Evolutionary conservation across 1,140 invertebrate species (phyloP).

Genomic region (Megathymus violae): DNA sequence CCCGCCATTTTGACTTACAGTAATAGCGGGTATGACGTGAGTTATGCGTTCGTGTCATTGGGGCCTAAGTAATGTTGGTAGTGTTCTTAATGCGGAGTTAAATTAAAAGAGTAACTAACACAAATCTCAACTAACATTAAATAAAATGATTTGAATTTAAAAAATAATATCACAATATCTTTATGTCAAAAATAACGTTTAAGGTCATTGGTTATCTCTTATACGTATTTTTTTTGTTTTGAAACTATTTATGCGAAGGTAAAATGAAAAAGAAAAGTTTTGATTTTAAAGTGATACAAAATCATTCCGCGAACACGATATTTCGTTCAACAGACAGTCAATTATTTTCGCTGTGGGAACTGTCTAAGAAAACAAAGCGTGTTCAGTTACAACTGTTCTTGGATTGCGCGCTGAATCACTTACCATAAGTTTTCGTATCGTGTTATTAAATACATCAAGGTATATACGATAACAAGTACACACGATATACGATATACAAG

Average conservation of each 20-base stretch:
- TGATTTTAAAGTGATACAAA: conserved; percentile 61
- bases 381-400: conserved; percentile 75
- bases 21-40: conserved; percentile 77
- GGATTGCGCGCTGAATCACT: conserved; percentile 53
- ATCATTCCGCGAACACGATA: conserved; percentile 75
- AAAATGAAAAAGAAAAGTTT: conserved; percentile 26
- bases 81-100: conserved; percentile 65
- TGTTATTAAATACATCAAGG: conserved; percentile 27
- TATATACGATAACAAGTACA: too few relatives aligned
- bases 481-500: too few relatives aligned
- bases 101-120: conserved; percentile 59
- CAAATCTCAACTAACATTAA: background rate
- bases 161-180: background rate
- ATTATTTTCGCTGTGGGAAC: conserved; percentile 80
- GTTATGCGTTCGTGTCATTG: conserved; percentile 75
- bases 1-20: conserved; percentile 82
- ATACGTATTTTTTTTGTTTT: conserved; percentile 10
- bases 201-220: conserved; percentile 18
- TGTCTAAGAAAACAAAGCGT: conserved; percentile 79
- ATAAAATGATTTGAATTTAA: background rate
- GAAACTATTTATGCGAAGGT: conserved; percentile 12
- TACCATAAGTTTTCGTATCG: conserved; percentile 59
- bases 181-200: conserved; percentile 12
- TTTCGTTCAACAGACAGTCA: conserved; percentile 72
- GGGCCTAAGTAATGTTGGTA: conserved; percentile 74